These are phyloP conservation scores for Saccopteryx leptura DNA, from an alignment of 2,113 vertebrate species.

Conservation along the genomic window DNA sequence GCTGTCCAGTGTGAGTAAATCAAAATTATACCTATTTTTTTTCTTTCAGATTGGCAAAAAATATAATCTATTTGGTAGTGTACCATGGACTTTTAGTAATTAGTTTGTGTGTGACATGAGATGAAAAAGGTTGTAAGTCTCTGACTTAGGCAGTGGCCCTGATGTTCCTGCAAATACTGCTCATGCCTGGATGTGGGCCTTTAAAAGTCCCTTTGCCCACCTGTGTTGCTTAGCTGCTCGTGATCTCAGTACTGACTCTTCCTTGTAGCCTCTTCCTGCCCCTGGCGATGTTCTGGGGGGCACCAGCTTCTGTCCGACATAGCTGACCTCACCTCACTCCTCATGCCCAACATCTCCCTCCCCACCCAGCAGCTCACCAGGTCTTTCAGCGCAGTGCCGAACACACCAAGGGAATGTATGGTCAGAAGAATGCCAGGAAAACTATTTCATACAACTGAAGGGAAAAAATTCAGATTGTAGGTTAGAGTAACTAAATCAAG, in stretches of 20 bases:
- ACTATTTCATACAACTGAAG: constrained; percentile 28
- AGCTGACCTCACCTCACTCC: not conserved
- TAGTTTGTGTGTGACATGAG: not conserved
- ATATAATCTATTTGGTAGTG: not conserved
- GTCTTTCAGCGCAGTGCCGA: not conserved
- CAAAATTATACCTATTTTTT: not conserved
- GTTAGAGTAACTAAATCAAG: constrained; percentile 42
- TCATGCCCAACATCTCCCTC: not conserved
- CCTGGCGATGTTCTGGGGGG: not conserved
- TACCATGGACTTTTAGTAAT: not conserved
- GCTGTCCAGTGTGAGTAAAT: not conserved
- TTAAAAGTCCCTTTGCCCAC: not conserved
- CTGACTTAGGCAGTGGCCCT: too few species aligned
- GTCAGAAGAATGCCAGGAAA: constrained; percentile 9
- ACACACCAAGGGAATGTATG: not conserved
- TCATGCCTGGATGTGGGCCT: not conserved
- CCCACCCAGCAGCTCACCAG: not conserved
- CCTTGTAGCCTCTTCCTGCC: not conserved
- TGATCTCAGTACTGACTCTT: not conserved
- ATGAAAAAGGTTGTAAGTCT: not conserved
- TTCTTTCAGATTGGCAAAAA: not conserved
- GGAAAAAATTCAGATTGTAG: constrained; percentile 59
- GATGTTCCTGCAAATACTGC: not conserved
- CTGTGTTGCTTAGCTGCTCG: not conserved
- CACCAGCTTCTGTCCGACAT: not conserved